Evolutionary conservation across 2,797 vertebrate species (phyloP).

Genomic region (Characodon lateralis): DNA sequence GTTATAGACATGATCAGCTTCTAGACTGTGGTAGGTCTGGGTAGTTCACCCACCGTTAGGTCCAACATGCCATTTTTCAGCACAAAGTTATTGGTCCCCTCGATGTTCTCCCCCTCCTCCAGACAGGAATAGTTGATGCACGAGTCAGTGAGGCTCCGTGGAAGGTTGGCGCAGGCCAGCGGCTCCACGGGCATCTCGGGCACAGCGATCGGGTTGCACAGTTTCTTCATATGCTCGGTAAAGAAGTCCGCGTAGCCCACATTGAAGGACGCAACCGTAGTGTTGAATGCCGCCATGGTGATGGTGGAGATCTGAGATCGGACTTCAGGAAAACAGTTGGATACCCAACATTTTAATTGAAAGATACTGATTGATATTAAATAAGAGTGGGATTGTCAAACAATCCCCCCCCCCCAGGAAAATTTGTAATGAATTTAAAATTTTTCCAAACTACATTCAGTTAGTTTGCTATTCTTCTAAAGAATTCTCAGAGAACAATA

Average conservation of each 20-base stretch:
- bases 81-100: conserved; percentile 97
- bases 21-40: not conserved
- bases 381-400: too few relatives aligned
- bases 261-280: conserved; percentile 96
- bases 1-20: not conserved
- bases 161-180: conserved; percentile 93
- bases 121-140: conserved; percentile 98
- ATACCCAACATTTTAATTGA: not conserved
- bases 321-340: conserved; percentile 74
- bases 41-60: conserved; percentile 86
- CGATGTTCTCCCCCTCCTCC: conserved; percentile 94
- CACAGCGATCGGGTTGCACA: conserved; percentile 91
- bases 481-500: not conserved
- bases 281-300: conserved; percentile 98
- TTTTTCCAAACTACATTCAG: not conserved
- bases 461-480: not conserved
- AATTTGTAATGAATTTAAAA: not conserved
- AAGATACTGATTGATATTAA: not conserved
- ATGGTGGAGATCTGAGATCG: conserved; percentile 99
- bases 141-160: conserved; percentile 96
- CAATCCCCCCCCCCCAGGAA: too few relatives aligned
- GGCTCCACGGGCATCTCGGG: conserved; percentile 93
- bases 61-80: conserved; percentile 98
- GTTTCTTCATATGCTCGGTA: conserved; percentile 96
- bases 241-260: conserved; percentile 98